Evolutionary conservation across 2,113 vertebrate genomes (phyloP).

Genomic region (Lucifuga dentata): DNA sequence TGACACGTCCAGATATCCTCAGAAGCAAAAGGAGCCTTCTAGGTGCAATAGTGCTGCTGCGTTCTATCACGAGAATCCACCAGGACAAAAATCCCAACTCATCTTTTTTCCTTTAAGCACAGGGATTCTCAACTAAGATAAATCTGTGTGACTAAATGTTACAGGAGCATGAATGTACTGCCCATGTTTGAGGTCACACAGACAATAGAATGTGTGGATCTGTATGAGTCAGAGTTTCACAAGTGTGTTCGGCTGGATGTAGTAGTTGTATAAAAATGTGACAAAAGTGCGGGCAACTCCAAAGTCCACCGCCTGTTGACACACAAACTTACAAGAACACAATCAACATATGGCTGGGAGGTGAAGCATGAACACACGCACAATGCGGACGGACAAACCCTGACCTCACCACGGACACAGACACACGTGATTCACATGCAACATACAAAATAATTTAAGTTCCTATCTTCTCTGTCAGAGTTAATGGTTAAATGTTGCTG

Average conservation of each 20-base stretch:
- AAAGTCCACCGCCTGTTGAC: conserved; percentile 58
- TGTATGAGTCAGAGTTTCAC: conserved; percentile 45
- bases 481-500: background rate
- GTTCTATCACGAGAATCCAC: conserved; percentile 29
- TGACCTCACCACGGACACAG: conserved; percentile 20
- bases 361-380: background rate
- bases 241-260: conserved; percentile 39
- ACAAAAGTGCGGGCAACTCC: conserved; percentile 35
- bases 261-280: conserved; percentile 24
- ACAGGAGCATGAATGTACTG: conserved; percentile 4
- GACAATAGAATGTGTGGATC: conserved; percentile 43
- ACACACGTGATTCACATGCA: background rate
- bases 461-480: conserved; percentile 4
- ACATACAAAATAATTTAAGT: conserved; percentile 5
- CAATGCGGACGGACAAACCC: conserved; percentile 29
- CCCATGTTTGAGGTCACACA: conserved; percentile 24
- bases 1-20: too few species aligned
- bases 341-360: conserved; percentile 44
- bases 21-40: conserved; percentile 37
- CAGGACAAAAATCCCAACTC: conserved; percentile 34
- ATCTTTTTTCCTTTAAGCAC: conserved; percentile 10
- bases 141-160: too few species aligned
- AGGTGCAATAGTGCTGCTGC: conserved; percentile 49
- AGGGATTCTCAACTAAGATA: conserved; percentile 25
- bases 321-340: conserved; percentile 45